Conservation (phyloP, 2,797 vertebrate genomes). For the Forpus xanthops region DNA sequence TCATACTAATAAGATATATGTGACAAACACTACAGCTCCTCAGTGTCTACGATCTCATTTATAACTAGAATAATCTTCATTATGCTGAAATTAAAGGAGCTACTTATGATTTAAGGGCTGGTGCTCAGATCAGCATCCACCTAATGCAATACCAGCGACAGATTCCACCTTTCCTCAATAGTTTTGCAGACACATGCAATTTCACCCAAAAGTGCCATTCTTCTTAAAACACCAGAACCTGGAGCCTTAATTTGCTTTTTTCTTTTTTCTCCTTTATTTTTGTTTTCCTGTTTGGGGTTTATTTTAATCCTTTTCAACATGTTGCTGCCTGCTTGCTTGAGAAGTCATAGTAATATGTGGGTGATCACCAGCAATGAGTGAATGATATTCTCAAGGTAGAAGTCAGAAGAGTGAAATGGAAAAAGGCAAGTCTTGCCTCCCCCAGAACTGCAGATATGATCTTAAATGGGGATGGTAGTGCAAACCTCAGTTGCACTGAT, state of each 20-base stretch:
- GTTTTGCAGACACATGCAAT: neutral
- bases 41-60: neutral
- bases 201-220: neutral
- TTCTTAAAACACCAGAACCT: neutral
- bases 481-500: neutral
- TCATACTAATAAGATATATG: accelerated
- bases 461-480: too few relatives aligned
- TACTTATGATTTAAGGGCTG: neutral
- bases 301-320: neutral
- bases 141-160: neutral
- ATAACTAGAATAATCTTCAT: neutral
- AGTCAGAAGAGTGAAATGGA: neutral
- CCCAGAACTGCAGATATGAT: neutral
- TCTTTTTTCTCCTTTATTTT: neutral
- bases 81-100: neutral
- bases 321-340: neutral
- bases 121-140: neutral
- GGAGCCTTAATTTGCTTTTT: neutral
- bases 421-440: neutral
- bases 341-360: neutral
- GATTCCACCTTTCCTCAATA: neutral
- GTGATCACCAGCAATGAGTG: neutral
- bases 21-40: neutral
- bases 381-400: neutral
- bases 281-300: neutral